Evolutionary conservation across 1,140 invertebrate species (phyloP).

Genomic region (Drosophila carrolli): DNA sequence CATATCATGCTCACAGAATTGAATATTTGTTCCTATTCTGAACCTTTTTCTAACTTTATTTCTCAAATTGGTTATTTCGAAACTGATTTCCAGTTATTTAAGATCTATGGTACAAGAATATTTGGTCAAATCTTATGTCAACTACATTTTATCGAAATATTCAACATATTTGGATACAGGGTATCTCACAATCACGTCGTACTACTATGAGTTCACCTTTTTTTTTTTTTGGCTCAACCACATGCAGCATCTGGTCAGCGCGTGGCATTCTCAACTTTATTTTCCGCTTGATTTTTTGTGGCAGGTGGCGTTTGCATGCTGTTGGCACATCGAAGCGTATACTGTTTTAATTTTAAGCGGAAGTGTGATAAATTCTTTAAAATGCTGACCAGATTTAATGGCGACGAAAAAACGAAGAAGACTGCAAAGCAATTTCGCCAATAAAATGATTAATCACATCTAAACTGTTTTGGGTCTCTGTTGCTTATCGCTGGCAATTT

Average conservation of each 20-base stretch:
- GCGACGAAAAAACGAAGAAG: neutral
- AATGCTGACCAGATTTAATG: slow-evolving; percentile 3
- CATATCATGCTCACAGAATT: no score
- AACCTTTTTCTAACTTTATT: no score
- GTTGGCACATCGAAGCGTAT: slow-evolving; percentile 11
- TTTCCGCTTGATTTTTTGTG: slow-evolving; percentile 14
- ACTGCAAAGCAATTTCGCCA: neutral
- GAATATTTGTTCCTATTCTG: no score
- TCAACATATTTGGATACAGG: neutral
- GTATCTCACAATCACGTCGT: neutral
- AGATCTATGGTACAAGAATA: no score
- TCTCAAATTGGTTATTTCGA: no score
- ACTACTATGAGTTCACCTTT: neutral
- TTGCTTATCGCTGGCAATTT: slow-evolving; percentile 37
- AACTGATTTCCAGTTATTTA: no score
- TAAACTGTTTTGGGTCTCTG: slow-evolving; percentile 14
- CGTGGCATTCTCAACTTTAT: slow-evolving; percentile 20
- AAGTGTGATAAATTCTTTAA: slow-evolving; percentile 11
- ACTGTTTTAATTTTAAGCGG: slow-evolving; percentile 20
- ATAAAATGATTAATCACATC: slow-evolving; percentile 34
- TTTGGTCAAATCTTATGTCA: no score
- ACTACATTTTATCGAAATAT: no score
- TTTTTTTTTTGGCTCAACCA: neutral
- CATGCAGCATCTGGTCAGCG: slow-evolving; percentile 11
- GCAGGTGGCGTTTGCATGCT: slow-evolving; percentile 19